Percentiles rank a stretch among this genome's conserved stretches.
These are phyloP conservation scores for Sycophila sp. DNA, from an alignment of 1,140 invertebrate genomes.

Conservation along the genomic window DNA sequence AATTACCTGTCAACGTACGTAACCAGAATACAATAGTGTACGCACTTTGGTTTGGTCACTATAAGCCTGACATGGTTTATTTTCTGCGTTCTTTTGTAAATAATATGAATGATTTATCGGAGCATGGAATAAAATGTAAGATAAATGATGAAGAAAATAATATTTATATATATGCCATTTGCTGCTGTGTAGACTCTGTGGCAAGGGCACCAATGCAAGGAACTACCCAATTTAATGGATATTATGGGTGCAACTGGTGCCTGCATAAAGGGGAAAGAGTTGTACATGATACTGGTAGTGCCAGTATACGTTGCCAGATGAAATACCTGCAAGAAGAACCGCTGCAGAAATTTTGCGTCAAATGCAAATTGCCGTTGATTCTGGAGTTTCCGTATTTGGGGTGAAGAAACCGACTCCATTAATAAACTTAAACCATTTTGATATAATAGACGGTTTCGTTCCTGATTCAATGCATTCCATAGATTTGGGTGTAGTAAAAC, in stretches of 20 bases:
- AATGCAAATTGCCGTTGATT: too few relatives aligned
- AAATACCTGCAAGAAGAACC: too few relatives aligned
- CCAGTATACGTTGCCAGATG: too few relatives aligned
- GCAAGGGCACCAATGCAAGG: constrained; percentile 40
- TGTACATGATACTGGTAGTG: neutral
- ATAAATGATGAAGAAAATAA: constrained; percentile 11
- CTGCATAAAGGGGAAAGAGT: constrained; percentile 29
- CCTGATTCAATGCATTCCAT: too few relatives aligned
- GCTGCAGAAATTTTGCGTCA: too few relatives aligned
- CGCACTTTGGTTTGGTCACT: constrained; percentile 36
- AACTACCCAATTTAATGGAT: constrained; percentile 29
- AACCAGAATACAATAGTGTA: constrained; percentile 26
- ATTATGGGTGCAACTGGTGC: constrained; percentile 37
- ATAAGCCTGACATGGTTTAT: constrained; percentile 38
- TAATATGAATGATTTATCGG: constrained; percentile 33
- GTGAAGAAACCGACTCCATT: too few relatives aligned
- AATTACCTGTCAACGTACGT: constrained; percentile 33
- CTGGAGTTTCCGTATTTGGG: too few relatives aligned
- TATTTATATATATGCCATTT: constrained; percentile 34
- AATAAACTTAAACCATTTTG: too few relatives aligned
- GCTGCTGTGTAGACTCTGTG: constrained; percentile 35
- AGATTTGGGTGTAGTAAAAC: too few relatives aligned
- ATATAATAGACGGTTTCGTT: too few relatives aligned
- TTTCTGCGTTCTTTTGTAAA: constrained; percentile 41
- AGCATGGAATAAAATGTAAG: constrained; percentile 31